These are phyloP conservation scores for Tetragonisca angustula DNA, from an alignment of 2,888 invertebrate genomes.

Conservation along the genomic window DNA sequence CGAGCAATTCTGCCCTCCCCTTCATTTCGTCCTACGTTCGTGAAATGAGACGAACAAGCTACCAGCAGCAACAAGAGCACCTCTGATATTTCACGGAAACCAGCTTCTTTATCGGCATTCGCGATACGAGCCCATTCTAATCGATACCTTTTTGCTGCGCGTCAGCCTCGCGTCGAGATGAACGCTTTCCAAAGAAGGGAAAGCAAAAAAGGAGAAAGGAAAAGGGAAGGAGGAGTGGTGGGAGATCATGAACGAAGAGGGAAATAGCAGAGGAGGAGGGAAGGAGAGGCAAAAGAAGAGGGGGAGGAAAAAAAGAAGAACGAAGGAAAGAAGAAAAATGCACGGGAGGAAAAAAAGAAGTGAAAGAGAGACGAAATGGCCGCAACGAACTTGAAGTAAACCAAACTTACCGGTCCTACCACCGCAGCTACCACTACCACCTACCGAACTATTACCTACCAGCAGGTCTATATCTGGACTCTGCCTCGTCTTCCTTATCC, in stretches of 20 bases:
- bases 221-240: neutral
- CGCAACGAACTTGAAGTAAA: constrained; percentile 72
- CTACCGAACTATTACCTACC: constrained; percentile 69
- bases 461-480: constrained; percentile 67
- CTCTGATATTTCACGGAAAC: constrained; percentile 45
- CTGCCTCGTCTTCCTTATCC: constrained; percentile 45
- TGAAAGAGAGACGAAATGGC: constrained; percentile 59
- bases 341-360: constrained; percentile 22
- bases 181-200: constrained; percentile 32
- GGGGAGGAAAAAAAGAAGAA: neutral
- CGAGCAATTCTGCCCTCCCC: constrained; percentile 24
- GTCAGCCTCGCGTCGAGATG: constrained; percentile 47
- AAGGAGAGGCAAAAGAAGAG: constrained; percentile 16
- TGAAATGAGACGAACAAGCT: constrained; percentile 12
- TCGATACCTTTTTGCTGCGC: constrained; percentile 33
- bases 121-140: constrained; percentile 6
- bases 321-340: constrained; percentile 40
- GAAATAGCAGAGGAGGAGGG: constrained; percentile 36
- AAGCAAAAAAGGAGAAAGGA: neutral
- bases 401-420: constrained; percentile 76
- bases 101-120: constrained; percentile 1
- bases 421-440: constrained; percentile 61
- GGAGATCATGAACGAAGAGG: constrained; percentile 58
- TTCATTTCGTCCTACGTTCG: neutral
- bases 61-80: neutral